Evolutionary conservation across 2,888 invertebrate species (phyloP).

Genomic region (Mycalesis mineus): DNA sequence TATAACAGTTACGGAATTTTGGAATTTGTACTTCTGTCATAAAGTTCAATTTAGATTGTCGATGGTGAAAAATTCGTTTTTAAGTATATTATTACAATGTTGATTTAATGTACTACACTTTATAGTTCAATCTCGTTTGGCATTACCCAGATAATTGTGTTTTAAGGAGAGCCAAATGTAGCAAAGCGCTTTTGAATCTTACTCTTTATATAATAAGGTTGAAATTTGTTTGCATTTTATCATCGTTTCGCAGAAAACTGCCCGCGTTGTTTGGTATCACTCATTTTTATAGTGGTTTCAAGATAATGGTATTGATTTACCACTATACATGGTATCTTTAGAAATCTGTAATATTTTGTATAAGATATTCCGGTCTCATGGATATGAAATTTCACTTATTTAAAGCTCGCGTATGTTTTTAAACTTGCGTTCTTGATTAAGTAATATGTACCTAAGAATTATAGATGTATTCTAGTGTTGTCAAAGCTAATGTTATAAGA

Average conservation of each 20-base stretch:
- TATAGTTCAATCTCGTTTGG: slow-evolving; percentile 44
- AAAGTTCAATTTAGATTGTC: neutral
- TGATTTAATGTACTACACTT: slow-evolving; percentile 32
- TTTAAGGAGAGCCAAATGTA: slow-evolving; percentile 16
- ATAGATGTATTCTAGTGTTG: too few species aligned
- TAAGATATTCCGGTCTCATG: slow-evolving; percentile 25
- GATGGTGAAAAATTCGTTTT: slow-evolving; percentile 14
- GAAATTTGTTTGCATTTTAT: slow-evolving; percentile 26
- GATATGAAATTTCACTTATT: slow-evolving; percentile 25
- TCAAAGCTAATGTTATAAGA: too few species aligned
- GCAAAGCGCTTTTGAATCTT: slow-evolving; percentile 29
- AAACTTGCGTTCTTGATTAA: neutral
- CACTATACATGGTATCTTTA: slow-evolving; percentile 56
- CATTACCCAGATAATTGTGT: slow-evolving; percentile 35
- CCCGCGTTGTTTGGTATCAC: slow-evolving; percentile 52
- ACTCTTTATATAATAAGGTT: slow-evolving; percentile 19
- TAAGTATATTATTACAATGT: slow-evolving; percentile 30
- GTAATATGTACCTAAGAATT: too few species aligned
- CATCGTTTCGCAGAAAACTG: slow-evolving; percentile 51
- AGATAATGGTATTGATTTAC: slow-evolving; percentile 76
- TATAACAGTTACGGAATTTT: slow-evolving; percentile 25
- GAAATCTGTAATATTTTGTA: slow-evolving; percentile 52
- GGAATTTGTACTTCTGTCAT: slow-evolving; percentile 19
- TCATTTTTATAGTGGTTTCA: slow-evolving; percentile 74
- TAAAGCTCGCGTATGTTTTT: neutral